Conservation (phyloP, 2,113 vertebrate genomes). For the Lepus timidus region DNA sequence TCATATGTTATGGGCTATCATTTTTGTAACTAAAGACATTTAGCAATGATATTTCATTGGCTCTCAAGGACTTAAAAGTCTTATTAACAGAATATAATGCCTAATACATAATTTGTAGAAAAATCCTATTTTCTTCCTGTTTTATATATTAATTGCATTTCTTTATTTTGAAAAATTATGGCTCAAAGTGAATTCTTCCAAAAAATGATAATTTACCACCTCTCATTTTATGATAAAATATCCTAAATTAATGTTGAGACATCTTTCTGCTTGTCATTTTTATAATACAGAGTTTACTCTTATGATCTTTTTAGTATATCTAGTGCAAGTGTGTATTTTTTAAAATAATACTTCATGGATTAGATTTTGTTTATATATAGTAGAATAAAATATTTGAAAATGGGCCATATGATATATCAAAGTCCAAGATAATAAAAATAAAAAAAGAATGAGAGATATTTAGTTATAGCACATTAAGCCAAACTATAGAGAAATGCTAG, state of each 20-base stretch:
- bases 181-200: slow-evolving; percentile 31
- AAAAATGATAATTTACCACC: neutral
- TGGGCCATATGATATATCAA: slow-evolving; percentile 5
- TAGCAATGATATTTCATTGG: neutral
- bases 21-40: neutral
- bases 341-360: neutral
- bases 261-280: neutral
- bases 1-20: neutral
- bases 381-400: slow-evolving; percentile 36
- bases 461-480: neutral
- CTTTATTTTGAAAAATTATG: slow-evolving; percentile 11
- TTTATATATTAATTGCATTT: slow-evolving; percentile 41
- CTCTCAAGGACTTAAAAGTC: neutral
- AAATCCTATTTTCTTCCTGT: neutral
- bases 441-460: neutral
- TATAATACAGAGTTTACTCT: neutral
- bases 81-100: slow-evolving; percentile 18
- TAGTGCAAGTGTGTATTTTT: slow-evolving; percentile 3
- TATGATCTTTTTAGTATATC: neutral
- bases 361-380: slow-evolving; percentile 11
- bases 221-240: slow-evolving; percentile 47
- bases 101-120: neutral
- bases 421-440: neutral
- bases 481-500: neutral
- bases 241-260: neutral